Evolutionary conservation across 2,113 vertebrate species (phyloP), one percentile per base, ranked within the genome.

Genomic region (Bubalus kerabau): DNA sequence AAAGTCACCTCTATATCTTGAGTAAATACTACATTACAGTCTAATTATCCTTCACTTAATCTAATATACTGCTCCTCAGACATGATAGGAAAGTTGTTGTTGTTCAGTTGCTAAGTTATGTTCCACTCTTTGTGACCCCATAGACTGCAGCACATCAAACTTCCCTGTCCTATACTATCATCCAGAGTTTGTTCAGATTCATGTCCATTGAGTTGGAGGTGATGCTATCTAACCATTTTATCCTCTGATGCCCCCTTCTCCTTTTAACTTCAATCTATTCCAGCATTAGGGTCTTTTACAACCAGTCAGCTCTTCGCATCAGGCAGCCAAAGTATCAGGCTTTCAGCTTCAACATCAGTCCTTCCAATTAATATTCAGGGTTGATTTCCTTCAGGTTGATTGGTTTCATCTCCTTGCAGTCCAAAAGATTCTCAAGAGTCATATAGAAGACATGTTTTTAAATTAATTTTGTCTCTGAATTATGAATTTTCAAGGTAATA

Each of bases 401-500:
- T 76, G 71, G 23, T 43, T 76, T 76, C 12, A 26, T 26, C 40
- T 21, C 12, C 6, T 76, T 76, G 23, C 6, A 14, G 71, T 26
- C 23, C 23, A 43, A 43, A 26, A 76, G 11, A 76, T 7, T 76
- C 36, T 76, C 36, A 76, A 76, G 19, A 26, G 36, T 76, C 6
- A 0, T 43, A 43, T 2, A 95, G 9, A 94, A 10, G 43, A 96
- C 96, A 83, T 2, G 7, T 90, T 97, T 62, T 97, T 95, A 97
- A 98, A 64, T 96, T 52, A 94, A 13, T 89, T 15, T 91, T 56
- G 17, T 88, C 82, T 98, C 57, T 92, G 92, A 95, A 84, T 97
- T 52, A 94, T 95, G 74, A 91, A 98, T 96, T 97, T 98, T 97
- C 8, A 82, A 91, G 15, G 48, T 95, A 48, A 67, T 98, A 74